A percentile compares a stretch with the other conserved stretches of the same genome.
phyloP scores from a whole-genome alignment of 2,113 vertebrate species.

The Dasypus novemcinctus region DNA sequence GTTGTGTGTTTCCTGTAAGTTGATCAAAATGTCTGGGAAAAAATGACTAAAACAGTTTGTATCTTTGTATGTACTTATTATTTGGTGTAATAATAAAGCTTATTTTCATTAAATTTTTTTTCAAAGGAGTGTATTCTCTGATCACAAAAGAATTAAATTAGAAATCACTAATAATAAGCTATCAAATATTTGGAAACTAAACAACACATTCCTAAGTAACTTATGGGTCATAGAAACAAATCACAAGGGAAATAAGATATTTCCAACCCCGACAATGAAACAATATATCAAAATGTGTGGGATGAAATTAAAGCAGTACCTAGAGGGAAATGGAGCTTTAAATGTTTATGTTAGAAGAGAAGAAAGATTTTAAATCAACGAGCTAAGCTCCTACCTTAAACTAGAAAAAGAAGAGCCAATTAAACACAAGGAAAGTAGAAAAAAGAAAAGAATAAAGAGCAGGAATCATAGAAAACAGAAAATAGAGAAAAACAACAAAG shows the following conservation, averaged over 20 bases:
- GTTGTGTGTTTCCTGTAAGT: too few species aligned
- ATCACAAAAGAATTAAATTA: neutral
- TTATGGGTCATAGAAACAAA: neutral
- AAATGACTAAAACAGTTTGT: too few species aligned
- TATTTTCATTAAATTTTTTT: neutral
- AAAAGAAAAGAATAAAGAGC: neutral
- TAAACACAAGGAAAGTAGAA: neutral
- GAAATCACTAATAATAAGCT: neutral
- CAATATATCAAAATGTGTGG: neutral
- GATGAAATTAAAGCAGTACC: neutral
- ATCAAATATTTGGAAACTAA: neutral
- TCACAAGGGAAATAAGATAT: neutral
- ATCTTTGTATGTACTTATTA: too few species aligned
- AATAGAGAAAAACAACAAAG: neutral
- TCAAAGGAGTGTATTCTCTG: neutral
- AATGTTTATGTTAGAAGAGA: neutral
- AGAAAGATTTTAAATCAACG: neutral
- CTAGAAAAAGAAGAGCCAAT: neutral
- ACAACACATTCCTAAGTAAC: too few species aligned
- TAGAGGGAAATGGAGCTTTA: neutral
- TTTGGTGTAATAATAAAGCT: too few species aligned
- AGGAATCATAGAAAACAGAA: neutral
- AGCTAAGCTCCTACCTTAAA: neutral
- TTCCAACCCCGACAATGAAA: neutral
- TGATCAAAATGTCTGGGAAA: too few species aligned